Percentiles rank a stretch among this genome's conserved stretches.
phyloP scores from a whole-genome alignment of 1,140 invertebrate species.

The Drosophila bocki region DNA sequence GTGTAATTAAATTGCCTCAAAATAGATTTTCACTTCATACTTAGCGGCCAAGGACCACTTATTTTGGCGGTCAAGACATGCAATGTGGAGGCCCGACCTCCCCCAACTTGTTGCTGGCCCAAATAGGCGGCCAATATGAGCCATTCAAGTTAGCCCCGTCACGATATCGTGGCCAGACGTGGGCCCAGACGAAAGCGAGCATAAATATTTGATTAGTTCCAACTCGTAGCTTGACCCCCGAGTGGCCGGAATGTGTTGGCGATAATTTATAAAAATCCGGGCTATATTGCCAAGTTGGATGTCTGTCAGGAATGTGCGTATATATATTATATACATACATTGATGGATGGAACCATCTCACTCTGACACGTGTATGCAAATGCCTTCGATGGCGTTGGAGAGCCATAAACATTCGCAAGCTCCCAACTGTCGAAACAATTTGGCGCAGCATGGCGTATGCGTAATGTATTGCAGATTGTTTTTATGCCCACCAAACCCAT shows the following conservation, averaged over 20 bases:
- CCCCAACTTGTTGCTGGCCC: conserved; percentile 33
- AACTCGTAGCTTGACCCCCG: conserved; percentile 21
- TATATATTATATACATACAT: neutral
- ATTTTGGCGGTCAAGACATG: conserved; percentile 16
- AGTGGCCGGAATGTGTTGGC: conserved; percentile 26
- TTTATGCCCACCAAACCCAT: conserved; percentile 29
- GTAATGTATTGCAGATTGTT: conserved; percentile 73
- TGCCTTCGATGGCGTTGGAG: conserved; percentile 13
- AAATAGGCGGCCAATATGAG: conserved; percentile 18
- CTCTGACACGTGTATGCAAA: conserved; percentile 60
- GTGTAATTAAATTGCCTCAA: conserved; percentile 18
- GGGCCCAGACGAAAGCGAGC: conserved; percentile 46
- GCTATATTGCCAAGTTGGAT: neutral
- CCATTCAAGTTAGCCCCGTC: conserved; percentile 31
- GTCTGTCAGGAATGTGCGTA: conserved; percentile 14
- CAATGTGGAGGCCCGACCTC: neutral
- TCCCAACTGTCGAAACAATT: conserved; percentile 65
- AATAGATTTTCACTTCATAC: conserved; percentile 15
- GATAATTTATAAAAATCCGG: conserved; percentile 21
- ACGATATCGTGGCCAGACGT: conserved; percentile 59
- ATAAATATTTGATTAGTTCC: conserved; percentile 64
- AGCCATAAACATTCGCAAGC: conserved; percentile 23
- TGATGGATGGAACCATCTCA: conserved; percentile 21
- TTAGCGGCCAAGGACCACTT: conserved; percentile 16
- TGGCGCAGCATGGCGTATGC: conserved; percentile 70